A percentile compares a stretch with the other conserved stretches of the same genome.
phyloP scores from a whole-genome alignment of 2,797 vertebrate genomes.

The Sebastes cheni region DNA sequence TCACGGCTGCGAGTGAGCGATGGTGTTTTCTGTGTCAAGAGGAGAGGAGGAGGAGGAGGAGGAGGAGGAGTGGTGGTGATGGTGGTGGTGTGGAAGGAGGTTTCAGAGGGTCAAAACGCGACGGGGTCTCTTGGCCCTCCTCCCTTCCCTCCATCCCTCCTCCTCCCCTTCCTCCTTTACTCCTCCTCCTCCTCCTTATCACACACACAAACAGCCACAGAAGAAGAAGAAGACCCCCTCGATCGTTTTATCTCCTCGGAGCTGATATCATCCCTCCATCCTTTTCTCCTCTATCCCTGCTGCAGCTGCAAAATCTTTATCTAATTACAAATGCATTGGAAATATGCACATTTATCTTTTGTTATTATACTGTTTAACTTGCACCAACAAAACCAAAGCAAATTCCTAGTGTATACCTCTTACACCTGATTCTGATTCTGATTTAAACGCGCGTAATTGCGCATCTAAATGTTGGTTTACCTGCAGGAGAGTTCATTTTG shows the following conservation, averaged over 20 bases:
- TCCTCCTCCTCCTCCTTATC: constrained; percentile 54
- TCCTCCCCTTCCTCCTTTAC: constrained; percentile 40
- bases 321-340: no score
- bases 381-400: no score
- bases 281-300: background rate
- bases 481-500: no score
- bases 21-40: constrained; percentile 71
- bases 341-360: no score
- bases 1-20: constrained; percentile 76
- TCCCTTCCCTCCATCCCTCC: constrained; percentile 17
- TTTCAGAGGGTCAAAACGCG: constrained; percentile 86
- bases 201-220: constrained; percentile 65
- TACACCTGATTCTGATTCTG: no score
- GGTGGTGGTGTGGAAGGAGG: constrained; percentile 75
- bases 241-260: constrained; percentile 51
- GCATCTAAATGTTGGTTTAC: no score
- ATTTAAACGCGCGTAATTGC: no score
- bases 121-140: constrained; percentile 77
- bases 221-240: constrained; percentile 57
- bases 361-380: no score
- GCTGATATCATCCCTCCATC: constrained; percentile 33
- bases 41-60: constrained; percentile 44
- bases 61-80: constrained; percentile 39
- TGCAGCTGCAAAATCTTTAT: background rate
- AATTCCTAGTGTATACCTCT: no score